Conservation (phyloP, 37 sponge, comb jelly and placozoan species). For the Chondrosia reniformis region DNA sequence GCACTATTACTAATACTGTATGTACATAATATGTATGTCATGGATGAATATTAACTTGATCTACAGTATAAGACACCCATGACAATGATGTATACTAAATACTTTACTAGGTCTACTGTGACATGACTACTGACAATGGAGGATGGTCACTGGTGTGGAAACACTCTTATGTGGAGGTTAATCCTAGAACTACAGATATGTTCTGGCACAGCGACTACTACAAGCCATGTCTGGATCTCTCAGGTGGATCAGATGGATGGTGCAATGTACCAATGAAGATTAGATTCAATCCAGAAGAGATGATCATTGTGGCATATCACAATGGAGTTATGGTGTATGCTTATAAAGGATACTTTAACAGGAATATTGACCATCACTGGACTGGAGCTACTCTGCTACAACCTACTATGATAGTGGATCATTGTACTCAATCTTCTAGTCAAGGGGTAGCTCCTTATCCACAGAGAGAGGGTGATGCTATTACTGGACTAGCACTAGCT, state of each 20-base stretch:
- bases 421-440: background rate
- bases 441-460: constrained; percentile 7
- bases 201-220: constrained; percentile 15
- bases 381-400: constrained; percentile 11
- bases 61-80: background rate
- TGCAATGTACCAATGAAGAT: constrained; percentile 25
- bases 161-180: constrained; percentile 21
- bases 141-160: constrained; percentile 37
- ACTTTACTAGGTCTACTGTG: constrained; percentile 33
- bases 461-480: background rate
- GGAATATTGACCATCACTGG: constrained; percentile 28
- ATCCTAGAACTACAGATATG: constrained; percentile 28
- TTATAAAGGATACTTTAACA: constrained; percentile 22
- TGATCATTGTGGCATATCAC: constrained; percentile 36
- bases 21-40: too few relatives aligned
- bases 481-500: constrained; percentile 20
- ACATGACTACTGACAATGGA: constrained; percentile 28
- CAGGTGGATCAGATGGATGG: constrained; percentile 9
- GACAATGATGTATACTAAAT: background rate
- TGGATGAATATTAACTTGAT: too few relatives aligned
- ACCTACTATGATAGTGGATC: constrained; percentile 1
- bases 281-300: constrained; percentile 18
- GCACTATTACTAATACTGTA: too few relatives aligned
- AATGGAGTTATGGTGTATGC: constrained; percentile 25
- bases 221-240: constrained; percentile 12